Percentiles rank a stretch among this genome's conserved stretches.
Evolutionary conservation across 2,797 vertebrate species (phyloP).

Genomic region (Hafferia zeledoni): DNA sequence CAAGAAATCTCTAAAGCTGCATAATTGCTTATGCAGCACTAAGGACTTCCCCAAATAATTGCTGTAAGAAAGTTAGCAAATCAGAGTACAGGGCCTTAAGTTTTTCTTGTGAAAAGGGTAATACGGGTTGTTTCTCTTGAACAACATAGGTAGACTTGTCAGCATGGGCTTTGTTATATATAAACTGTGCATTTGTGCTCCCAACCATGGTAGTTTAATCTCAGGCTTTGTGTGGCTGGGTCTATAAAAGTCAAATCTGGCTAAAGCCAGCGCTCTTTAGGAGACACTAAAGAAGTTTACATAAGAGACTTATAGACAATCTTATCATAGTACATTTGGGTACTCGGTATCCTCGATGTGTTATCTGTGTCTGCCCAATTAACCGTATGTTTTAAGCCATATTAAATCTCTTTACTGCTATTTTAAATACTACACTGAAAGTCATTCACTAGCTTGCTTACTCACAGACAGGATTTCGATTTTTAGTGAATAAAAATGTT

Average conservation of each 20-base stretch:
- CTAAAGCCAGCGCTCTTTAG: conserved; percentile 71
- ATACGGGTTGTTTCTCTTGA: conserved; percentile 80
- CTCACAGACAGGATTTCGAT: conserved; percentile 64
- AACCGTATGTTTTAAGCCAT: conserved; percentile 74
- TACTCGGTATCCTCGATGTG: conserved; percentile 58
- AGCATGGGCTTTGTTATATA: conserved; percentile 63
- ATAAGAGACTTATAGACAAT: conserved; percentile 80
- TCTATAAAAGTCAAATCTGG: conserved; percentile 68
- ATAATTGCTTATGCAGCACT: conserved; percentile 54
- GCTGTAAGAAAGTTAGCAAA: conserved; percentile 73
- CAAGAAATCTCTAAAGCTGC: conserved; percentile 71
- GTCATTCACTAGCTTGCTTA: conserved; percentile 66
- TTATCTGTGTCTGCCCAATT: conserved; percentile 70
- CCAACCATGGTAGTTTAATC: conserved; percentile 61
- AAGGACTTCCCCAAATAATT: conserved; percentile 73
- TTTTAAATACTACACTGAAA: conserved; percentile 66
- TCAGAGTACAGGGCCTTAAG: conserved; percentile 79
- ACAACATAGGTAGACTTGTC: conserved; percentile 62
- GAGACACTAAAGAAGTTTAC: conserved; percentile 79
- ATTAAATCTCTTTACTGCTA: conserved; percentile 64
- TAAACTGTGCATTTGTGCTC: conserved; percentile 66
- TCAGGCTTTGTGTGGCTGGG: conserved; percentile 64
- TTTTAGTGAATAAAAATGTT: conserved; percentile 62
- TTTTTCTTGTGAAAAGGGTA: conserved; percentile 77
- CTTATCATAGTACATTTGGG: conserved; percentile 72